Evolutionary conservation across 2,888 invertebrate genomes (phyloP).

Genomic region (Platycnemis pennipes): DNA sequence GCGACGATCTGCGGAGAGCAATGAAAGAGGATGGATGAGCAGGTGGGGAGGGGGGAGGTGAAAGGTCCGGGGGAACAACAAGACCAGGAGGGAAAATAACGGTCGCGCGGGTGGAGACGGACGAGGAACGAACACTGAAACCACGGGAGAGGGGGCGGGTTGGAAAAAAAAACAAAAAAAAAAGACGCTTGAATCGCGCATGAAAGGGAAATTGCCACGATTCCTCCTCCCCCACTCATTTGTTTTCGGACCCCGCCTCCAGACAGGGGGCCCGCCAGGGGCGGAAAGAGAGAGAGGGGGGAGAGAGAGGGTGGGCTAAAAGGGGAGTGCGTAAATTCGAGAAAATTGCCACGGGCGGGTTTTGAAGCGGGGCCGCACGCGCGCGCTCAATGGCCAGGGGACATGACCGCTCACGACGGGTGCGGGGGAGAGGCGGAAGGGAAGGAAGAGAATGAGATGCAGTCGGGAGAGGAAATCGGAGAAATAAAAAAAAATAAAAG

Average conservation of each 20-base stretch:
- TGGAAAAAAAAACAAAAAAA: background rate
- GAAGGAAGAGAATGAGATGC: background rate
- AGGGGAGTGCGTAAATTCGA: background rate
- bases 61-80: background rate
- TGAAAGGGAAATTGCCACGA: slow-evolving; percentile 36
- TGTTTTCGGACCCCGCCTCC: background rate
- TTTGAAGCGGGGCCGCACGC: background rate
- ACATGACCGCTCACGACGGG: background rate
- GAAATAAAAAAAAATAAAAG: background rate
- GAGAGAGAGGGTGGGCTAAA: background rate
- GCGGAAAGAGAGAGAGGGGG: background rate
- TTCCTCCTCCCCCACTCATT: background rate
- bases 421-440: background rate
- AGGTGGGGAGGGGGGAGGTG: background rate
- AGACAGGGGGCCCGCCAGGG: too few species aligned
- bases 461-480: background rate
- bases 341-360: background rate
- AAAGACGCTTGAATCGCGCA: background rate
- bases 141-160: background rate
- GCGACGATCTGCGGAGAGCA: background rate
- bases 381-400: background rate
- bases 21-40: background rate
- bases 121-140: background rate
- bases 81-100: background rate
- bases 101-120: background rate